Conservation (phyloP, 1,140 invertebrate species). For the Charaxes varanes region DNA sequence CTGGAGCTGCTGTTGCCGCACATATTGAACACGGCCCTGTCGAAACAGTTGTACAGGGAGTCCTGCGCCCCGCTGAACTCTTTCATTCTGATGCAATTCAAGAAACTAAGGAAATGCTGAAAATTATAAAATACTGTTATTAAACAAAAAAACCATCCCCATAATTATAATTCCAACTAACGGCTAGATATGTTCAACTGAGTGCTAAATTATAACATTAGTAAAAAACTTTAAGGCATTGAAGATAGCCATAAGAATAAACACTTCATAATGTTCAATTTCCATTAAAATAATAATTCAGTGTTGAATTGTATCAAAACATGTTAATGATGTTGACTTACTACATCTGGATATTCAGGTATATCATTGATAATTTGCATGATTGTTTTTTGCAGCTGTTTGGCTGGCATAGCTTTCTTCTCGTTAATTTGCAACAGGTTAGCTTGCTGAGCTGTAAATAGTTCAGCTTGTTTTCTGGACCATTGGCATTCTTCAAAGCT, state of each 20-base stretch:
- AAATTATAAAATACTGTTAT: constrained; percentile 61
- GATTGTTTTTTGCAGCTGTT: constrained; percentile 84
- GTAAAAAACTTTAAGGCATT: no score
- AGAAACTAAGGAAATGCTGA: constrained; percentile 92
- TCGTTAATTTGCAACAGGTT: constrained; percentile 87
- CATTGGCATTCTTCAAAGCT: constrained; percentile 77
- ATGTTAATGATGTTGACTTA: constrained; percentile 67
- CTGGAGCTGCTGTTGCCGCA: constrained; percentile 58
- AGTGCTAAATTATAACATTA: no score
- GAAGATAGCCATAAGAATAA: no score
- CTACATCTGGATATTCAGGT: constrained; percentile 88
- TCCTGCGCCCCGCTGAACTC: constrained; percentile 91
- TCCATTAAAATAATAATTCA: constrained; percentile 3
- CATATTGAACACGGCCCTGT: constrained; percentile 77
- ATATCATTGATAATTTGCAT: constrained; percentile 85
- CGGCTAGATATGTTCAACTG: no score
- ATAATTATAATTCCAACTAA: background rate
- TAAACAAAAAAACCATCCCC: constrained; percentile 36
- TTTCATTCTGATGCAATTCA: constrained; percentile 90
- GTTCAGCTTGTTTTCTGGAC: constrained; percentile 90
- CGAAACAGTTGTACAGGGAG: constrained; percentile 90
- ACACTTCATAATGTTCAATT: no score
- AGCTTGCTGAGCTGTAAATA: constrained; percentile 90
- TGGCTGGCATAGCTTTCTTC: constrained; percentile 83
- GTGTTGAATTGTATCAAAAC: background rate